Percentiles rank a stretch among this genome's conserved stretches.
Conservation (phyloP, 2,888 invertebrate genomes). For the Tetranychus piercei region DNA sequence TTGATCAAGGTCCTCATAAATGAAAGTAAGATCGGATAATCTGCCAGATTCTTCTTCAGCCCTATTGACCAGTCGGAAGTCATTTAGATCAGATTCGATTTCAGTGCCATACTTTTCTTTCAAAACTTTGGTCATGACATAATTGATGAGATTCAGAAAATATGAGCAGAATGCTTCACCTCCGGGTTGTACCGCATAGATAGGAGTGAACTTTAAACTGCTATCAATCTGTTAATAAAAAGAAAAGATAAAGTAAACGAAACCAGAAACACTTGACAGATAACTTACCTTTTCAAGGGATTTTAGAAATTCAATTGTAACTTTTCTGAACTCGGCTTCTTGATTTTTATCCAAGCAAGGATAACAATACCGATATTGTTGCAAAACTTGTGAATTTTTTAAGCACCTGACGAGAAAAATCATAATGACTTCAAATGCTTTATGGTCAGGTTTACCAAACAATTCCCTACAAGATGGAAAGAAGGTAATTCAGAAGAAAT, state of each 20-base stretch:
- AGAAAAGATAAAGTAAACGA: neutral
- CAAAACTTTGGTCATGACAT: neutral
- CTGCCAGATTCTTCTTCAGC: neutral
- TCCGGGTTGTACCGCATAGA: neutral
- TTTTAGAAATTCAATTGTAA: neutral
- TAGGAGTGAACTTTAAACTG: neutral
- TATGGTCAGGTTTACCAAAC: neutral
- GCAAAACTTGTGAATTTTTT: neutral
- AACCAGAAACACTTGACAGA: neutral
- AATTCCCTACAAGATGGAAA: neutral
- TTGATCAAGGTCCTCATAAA: neutral
- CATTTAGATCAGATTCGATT: neutral
- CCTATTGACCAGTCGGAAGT: neutral
- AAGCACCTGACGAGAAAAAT: neutral
- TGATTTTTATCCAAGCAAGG: constrained; percentile 7
- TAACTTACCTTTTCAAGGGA: neutral
- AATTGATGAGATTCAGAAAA: neutral
- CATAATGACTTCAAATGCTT: neutral
- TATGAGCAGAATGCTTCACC: neutral
- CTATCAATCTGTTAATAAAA: neutral
- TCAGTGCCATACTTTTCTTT: neutral
- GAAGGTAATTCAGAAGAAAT: neutral
- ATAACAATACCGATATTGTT: neutral
- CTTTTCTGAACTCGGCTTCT: constrained; percentile 1
- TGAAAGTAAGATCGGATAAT: neutral